Conservation (phyloP, 2,113 vertebrate species). For the Hiodon tergisus region DNA sequence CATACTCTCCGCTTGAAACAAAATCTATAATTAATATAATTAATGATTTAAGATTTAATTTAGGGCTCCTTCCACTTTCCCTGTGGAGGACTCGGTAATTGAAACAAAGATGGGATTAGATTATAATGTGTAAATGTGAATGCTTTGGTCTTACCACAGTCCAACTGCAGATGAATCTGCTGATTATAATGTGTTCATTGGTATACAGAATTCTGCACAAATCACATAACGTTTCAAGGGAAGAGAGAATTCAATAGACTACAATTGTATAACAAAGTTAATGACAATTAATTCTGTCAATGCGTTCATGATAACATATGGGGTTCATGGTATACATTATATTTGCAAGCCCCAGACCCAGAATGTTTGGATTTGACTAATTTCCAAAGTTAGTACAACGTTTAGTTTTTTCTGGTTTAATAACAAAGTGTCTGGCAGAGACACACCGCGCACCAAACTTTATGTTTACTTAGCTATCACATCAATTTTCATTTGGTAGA, state of each 20-base stretch:
- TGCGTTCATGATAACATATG: constrained; percentile 53
- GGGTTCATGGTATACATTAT: constrained; percentile 48
- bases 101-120: not conserved
- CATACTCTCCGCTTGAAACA: constrained; percentile 40
- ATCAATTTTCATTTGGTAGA: constrained; percentile 64
- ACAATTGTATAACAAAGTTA: constrained; percentile 42
- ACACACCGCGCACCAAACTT: constrained; percentile 45
- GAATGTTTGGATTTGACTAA: constrained; percentile 47
- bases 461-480: constrained; percentile 37
- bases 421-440: constrained; percentile 43
- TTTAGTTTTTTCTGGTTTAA: constrained; percentile 51
- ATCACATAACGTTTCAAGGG: constrained; percentile 8
- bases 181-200: not conserved
- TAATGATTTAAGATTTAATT: too few species aligned
- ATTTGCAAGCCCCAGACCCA: constrained; percentile 60
- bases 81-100: not conserved
- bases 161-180: not conserved
- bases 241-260: constrained; percentile 23
- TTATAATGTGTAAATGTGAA: not conserved
- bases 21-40: constrained; percentile 19
- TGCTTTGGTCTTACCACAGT: too few species aligned
- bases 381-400: constrained; percentile 59
- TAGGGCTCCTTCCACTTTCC: not conserved
- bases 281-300: constrained; percentile 44
- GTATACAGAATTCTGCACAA: constrained; percentile 3